Evolutionary conservation across 2,888 invertebrate genomes (phyloP).

Genomic region (Heliconius hortense): DNA sequence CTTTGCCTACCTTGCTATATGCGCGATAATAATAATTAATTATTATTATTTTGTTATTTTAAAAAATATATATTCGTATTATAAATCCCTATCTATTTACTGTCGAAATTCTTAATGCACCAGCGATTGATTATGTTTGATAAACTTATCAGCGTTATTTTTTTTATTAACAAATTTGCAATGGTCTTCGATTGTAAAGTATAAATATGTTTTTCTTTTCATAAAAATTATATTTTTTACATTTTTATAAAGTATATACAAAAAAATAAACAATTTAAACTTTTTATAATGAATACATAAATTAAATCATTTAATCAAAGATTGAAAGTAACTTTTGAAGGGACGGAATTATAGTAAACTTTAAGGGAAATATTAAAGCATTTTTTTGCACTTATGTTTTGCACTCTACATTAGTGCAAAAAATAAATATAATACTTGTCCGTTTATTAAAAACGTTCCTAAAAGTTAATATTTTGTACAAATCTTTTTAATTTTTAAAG

Average conservation of each 20-base stretch:
- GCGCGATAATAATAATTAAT: background rate
- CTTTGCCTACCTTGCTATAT: too few relatives aligned
- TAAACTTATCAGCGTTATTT: background rate
- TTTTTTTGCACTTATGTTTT: too few relatives aligned
- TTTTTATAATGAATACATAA: background rate
- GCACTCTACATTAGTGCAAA: too few relatives aligned
- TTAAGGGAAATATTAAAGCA: too few relatives aligned
- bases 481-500: too few relatives aligned
- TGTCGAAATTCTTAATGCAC: constrained; percentile 19
- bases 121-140: constrained; percentile 16
- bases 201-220: background rate
- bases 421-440: too few relatives aligned
- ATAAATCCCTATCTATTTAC: background rate
- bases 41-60: background rate
- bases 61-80: background rate
- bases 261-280: background rate
- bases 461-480: too few relatives aligned
- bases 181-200: background rate
- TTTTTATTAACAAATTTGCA: background rate
- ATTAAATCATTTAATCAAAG: background rate
- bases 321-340: background rate
- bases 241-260: background rate
- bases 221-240: too few relatives aligned
- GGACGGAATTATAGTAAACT: too few relatives aligned
- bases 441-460: too few relatives aligned